Evolutionary conservation across 2,797 vertebrate species (phyloP).

Genomic region (Aulostomus chinensis): DNA sequence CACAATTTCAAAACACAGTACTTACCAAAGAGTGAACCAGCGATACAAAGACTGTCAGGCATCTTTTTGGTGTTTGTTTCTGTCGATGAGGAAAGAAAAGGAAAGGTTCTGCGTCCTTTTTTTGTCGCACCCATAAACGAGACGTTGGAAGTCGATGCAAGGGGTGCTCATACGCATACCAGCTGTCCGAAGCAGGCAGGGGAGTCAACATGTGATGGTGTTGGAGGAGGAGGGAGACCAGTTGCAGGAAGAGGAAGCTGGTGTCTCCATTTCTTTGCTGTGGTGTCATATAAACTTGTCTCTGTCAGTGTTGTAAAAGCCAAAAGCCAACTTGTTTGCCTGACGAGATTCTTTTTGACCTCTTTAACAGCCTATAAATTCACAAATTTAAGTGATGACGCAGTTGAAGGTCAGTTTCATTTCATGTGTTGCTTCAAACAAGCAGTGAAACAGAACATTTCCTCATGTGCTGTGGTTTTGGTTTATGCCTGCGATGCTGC

Average conservation of each 20-base stretch:
- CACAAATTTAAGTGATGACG: neutral
- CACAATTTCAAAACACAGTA: conserved; percentile 12
- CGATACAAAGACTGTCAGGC: conserved; percentile 59
- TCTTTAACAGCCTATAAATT: neutral
- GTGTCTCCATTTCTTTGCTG: conserved; percentile 20
- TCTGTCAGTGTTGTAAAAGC: too few species aligned
- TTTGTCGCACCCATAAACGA: conserved; percentile 13
- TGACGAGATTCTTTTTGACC: too few species aligned
- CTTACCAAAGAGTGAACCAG: conserved; percentile 73
- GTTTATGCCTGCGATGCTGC: too few species aligned
- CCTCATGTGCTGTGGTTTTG: conserved; percentile 54
- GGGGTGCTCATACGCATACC: neutral
- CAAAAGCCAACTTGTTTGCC: too few species aligned
- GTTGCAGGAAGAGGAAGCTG: conserved; percentile 44
- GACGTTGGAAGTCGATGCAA: neutral
- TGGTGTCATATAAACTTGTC: too few species aligned
- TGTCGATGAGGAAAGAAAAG: neutral
- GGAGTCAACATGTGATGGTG: conserved; percentile 10
- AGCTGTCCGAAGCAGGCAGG: neutral
- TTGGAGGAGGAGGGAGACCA: conserved; percentile 18
- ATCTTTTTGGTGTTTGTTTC: conserved; percentile 42
- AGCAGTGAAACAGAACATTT: conserved; percentile 41
- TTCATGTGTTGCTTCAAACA: conserved; percentile 6
- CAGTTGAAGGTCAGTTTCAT: conserved; percentile 3
- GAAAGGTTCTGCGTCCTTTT: too few species aligned